These are phyloP conservation scores for Caranx melampygus DNA, from an alignment of 2,113 vertebrate species.

Conservation along the genomic window DNA sequence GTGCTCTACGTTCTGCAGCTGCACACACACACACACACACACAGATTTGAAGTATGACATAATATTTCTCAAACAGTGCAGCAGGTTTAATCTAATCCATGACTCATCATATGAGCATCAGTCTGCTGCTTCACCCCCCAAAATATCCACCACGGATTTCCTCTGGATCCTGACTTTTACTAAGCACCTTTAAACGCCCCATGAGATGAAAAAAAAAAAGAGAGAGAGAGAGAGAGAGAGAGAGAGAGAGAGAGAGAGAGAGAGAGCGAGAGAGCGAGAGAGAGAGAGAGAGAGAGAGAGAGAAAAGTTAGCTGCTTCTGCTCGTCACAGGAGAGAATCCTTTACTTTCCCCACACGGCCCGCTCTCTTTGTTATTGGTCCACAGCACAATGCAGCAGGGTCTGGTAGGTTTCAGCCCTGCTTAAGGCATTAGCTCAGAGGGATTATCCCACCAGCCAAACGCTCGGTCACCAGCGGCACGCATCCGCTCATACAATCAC, in stretches of 20 bases:
- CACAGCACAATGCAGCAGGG: slow-evolving; percentile 41
- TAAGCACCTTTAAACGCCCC: background rate
- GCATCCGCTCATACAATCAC: slow-evolving; percentile 55
- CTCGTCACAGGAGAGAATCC: background rate
- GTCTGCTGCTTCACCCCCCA: background rate
- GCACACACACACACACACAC: too few species aligned
- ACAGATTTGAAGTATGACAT: slow-evolving; percentile 31
- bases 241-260: too few species aligned
- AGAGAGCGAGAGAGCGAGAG: too few species aligned
- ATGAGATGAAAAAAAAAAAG: too few species aligned
- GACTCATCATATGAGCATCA: slow-evolving; percentile 11
- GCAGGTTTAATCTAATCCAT: slow-evolving; percentile 43
- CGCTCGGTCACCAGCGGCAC: slow-evolving; percentile 46
- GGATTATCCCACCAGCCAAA: slow-evolving; percentile 72
- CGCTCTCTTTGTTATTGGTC: slow-evolving; percentile 13
- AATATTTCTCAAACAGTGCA: background rate
- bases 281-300: too few species aligned
- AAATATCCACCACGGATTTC: background rate
- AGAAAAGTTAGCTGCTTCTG: background rate
- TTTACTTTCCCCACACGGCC: background rate
- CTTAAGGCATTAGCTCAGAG: slow-evolving; percentile 70
- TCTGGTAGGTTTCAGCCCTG: slow-evolving; percentile 60
- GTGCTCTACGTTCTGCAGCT: background rate
- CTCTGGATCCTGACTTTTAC: background rate
- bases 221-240: too few species aligned